Percentiles rank a stretch among this genome's conserved stretches.
Evolutionary conservation across 1,140 invertebrate genomes (phyloP).

Genomic region (Platyscapa corneri): DNA sequence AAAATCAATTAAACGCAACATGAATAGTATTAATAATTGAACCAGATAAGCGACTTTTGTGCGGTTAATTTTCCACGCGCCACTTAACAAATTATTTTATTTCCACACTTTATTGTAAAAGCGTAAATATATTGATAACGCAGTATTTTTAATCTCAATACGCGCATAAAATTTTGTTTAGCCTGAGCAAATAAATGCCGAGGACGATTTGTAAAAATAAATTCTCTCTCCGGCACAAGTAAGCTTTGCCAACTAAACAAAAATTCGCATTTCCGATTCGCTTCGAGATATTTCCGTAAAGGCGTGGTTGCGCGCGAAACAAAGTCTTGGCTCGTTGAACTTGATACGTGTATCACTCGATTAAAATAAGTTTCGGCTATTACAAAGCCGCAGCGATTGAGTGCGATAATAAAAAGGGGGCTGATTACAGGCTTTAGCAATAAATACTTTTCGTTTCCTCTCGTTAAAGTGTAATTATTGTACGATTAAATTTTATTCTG

Average conservation of each 20-base stretch:
- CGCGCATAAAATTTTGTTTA: conserved; percentile 3
- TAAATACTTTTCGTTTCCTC: not conserved
- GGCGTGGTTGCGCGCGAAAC: not conserved
- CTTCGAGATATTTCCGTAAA: conserved; percentile 6
- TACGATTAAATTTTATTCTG: no score
- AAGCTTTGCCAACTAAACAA: not conserved
- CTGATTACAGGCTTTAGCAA: not conserved
- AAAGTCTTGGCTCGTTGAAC: not conserved
- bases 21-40: not conserved
- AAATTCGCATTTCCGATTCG: not conserved
- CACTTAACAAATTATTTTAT: not conserved
- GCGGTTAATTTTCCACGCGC: no score
- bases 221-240: not conserved
- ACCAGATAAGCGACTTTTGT: no score
- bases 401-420: no score
- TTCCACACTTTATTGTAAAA: not conserved
- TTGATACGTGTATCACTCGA: not conserved
- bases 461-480: not conserved
- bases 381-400: no score
- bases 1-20: not conserved
- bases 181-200: not conserved
- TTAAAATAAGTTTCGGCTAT: not conserved
- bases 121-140: not conserved
- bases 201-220: conserved; percentile 24
- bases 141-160: conserved; percentile 6